These are phyloP conservation scores for Pantherophis alleghaniensis DNA, from an alignment of 2,797 vertebrate genomes.

Conservation along the genomic window DNA sequence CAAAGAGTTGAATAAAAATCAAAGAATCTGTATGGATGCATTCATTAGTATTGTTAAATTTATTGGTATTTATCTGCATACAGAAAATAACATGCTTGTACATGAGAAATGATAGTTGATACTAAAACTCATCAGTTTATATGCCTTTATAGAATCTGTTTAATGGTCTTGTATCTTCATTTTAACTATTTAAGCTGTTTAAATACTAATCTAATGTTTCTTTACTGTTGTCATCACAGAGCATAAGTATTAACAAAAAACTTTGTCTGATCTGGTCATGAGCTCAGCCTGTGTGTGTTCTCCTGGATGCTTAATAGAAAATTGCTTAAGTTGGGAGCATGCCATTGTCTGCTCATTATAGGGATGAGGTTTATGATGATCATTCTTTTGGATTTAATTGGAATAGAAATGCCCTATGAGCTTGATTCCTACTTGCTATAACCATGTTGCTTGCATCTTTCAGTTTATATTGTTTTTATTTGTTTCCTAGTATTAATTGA, in stretches of 20 bases:
- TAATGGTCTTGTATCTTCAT: not conserved
- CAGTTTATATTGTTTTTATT: no score
- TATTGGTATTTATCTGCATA: not conserved
- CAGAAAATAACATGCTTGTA: not conserved
- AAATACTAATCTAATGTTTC: slow-evolving; percentile 7
- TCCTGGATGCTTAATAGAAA: slow-evolving; percentile 47
- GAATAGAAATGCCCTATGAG: not conserved
- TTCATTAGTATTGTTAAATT: not conserved
- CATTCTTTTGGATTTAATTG: not conserved
- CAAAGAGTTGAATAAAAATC: not conserved
- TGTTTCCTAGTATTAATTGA: no score
- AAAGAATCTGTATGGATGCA: not conserved
- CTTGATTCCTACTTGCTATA: no score
- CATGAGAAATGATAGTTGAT: not conserved
- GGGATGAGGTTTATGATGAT: not conserved
- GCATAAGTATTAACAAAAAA: not conserved
- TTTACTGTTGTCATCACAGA: slow-evolving; percentile 6
- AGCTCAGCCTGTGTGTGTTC: not conserved
- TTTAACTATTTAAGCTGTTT: not conserved
- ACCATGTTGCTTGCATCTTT: no score
- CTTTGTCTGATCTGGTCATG: not conserved
- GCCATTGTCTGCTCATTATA: slow-evolving; percentile 30
- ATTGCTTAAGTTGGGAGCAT: slow-evolving; percentile 46
- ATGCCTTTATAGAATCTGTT: not conserved
- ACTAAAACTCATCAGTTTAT: not conserved